Evolutionary conservation across 53 echinoderm and acorn worm genomes (phyloP).

Genomic region (Luidia sarsii): DNA sequence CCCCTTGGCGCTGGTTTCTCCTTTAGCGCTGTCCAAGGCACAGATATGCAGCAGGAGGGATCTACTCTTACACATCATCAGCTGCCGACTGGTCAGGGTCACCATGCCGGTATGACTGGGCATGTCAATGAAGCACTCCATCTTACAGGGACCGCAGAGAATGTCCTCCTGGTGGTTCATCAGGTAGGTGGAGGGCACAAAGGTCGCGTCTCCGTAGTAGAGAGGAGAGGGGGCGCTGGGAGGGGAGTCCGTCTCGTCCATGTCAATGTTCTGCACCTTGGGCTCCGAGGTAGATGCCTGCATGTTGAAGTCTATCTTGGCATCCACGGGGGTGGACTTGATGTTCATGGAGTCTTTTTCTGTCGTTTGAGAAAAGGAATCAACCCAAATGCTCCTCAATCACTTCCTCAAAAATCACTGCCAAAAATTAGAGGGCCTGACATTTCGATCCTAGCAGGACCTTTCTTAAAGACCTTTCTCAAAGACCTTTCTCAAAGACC

Average conservation of each 20-base stretch:
- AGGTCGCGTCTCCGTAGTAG: conserved; percentile 46
- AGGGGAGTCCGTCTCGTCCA: neutral
- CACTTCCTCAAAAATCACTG: no score
- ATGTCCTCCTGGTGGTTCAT: conserved; percentile 74
- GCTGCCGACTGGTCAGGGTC: conserved; percentile 84
- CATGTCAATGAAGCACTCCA: conserved; percentile 91
- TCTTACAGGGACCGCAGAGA: conserved; percentile 86
- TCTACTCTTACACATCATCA: conserved; percentile 79
- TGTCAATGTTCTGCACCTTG: conserved; percentile 77
- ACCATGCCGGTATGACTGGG: conserved; percentile 84
- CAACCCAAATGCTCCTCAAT: no score
- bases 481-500: no score
- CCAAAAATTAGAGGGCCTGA: no score
- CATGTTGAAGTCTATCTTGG: conserved; percentile 95
- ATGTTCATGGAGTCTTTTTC: conserved; percentile 84
- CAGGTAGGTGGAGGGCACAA: conserved; percentile 74
- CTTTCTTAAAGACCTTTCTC: no score
- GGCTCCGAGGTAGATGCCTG: conserved; percentile 62
- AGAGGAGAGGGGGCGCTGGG: neutral
- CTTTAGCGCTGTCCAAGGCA: conserved; percentile 45
- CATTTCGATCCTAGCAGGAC: no score
- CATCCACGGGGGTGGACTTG: conserved; percentile 83
- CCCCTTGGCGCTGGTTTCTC: neutral
- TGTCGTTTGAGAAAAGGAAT: conserved; percentile 4
- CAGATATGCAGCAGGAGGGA: conserved; percentile 96